Evolutionary conservation across 2,113 vertebrate genomes (phyloP).

Genomic region (Hemibagrus wyckioides): DNA sequence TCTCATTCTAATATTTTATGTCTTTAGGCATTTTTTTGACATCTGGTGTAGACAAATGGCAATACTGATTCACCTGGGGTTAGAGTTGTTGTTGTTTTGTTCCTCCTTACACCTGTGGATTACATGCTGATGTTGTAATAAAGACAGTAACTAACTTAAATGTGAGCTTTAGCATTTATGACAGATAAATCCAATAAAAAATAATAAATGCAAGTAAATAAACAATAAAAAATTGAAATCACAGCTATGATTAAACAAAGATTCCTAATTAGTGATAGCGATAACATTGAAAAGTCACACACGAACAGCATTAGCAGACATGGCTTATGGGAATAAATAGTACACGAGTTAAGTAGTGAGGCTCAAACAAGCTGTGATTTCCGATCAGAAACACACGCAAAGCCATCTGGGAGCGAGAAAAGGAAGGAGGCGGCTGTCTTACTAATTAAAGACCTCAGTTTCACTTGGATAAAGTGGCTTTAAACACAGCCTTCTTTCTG

Average conservation of each 20-base stretch:
- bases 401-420: conserved; percentile 58
- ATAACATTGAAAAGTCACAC: conserved; percentile 1
- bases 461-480: conserved; percentile 48
- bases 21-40: not conserved
- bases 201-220: not conserved
- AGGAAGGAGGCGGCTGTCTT: conserved; percentile 40
- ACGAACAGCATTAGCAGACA: conserved; percentile 36
- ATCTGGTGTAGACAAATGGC: not conserved
- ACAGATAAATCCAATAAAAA: not conserved
- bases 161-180: not conserved
- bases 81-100: too few species aligned
- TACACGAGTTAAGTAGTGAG: conserved; percentile 34
- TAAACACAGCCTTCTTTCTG: conserved; percentile 46
- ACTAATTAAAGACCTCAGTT: conserved; percentile 49
- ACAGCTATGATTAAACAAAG: not conserved
- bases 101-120: not conserved
- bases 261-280: conserved; percentile 4
- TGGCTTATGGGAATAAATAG: conserved; percentile 35
- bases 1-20: not conserved
- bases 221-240: not conserved
- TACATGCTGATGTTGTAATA: not conserved
- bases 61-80: not conserved
- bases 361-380: conserved; percentile 44
- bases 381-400: conserved; percentile 52
- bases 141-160: not conserved